A percentile compares a stretch with the other conserved stretches of the same genome.
phyloP scores from a whole-genome alignment of 2,113 vertebrate genomes.

The Phylloscopus trochilus region DNA sequence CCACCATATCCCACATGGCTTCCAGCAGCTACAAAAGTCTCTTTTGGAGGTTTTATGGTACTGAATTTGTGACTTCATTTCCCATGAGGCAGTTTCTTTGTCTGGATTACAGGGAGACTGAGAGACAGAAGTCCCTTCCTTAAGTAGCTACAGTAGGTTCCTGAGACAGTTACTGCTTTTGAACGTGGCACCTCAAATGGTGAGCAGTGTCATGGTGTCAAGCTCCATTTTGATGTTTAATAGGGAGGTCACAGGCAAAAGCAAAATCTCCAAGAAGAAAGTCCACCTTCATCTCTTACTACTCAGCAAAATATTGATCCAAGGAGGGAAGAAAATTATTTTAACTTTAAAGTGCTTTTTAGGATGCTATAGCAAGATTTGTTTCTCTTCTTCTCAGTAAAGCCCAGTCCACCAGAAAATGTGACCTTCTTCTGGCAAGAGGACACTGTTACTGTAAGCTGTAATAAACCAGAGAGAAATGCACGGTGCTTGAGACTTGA shows the following conservation, averaged over 20 bases:
- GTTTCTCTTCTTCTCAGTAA: slow-evolving; percentile 41
- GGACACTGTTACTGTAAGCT: slow-evolving; percentile 13
- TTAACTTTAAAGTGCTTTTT: background rate
- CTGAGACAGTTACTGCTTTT: background rate
- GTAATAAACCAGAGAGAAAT: background rate
- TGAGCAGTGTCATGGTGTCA: background rate
- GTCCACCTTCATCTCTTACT: background rate
- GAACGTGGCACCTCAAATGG: background rate
- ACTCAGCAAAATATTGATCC: background rate
- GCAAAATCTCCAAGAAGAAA: background rate
- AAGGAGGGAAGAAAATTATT: background rate
- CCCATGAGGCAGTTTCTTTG: background rate
- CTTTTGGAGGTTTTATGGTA: background rate
- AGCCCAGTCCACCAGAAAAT: slow-evolving; percentile 41
- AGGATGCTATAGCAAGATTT: background rate
- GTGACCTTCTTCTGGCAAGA: slow-evolving; percentile 53
- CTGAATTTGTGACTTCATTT: background rate
- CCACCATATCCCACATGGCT: background rate
- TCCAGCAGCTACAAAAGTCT: background rate
- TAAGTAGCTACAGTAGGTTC: background rate
- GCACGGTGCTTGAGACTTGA: slow-evolving; percentile 26
- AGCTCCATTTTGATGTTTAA: background rate
- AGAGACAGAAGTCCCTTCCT: background rate
- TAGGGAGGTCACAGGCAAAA: background rate
- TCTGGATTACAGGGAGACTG: background rate